Base-by-base conservation (phyloP, 2,888 invertebrate genomes). In the Scelioninae gen. 1 region DNA sequence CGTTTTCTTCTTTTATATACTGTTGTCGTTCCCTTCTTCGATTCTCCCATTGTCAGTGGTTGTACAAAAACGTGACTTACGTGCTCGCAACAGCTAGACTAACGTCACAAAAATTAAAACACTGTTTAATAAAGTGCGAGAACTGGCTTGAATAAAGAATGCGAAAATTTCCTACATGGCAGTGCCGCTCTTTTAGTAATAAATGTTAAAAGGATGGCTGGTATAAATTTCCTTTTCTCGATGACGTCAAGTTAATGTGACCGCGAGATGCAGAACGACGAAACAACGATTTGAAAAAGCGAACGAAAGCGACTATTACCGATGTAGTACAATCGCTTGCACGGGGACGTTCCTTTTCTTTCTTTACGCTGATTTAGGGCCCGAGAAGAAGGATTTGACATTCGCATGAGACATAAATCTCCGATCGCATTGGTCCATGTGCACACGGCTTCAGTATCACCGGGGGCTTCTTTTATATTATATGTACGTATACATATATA, bases 31-130 rank as follows among this genome's bases (percentile, higher is more conserved):
- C n/a, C n/a, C n/a, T n/a, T n/a, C n/a, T n/a, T n/a, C n/a, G n/a
- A n/a, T n/a, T n/a, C n/a, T n/a, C n/a, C n/a, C n/a, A n/a, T n/a
- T n/a, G n/a, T n/a, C n/a, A n/a, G n/a, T n/a, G n/a, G n/a, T n/a
- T n/a, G n/a, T n/a, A n/a, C n/a, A 80, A 68, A 84, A 74, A 72
- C 74, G 83, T 87, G 87, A 88, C 88, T 89, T 87, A 86, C 86
- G 87, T 88, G 87, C 87, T n/a, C n/a, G 31, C 40, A 23, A 34
- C 65, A 23, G 23, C n/a, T 60, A 23, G 29, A 0, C 43, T 11
- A 34, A 55, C 31, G 55, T 55, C 34, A 31, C 47, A 34, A 34
- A 56, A 69, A 71, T 58, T 58, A 58, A 71, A 58, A 31, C 38
- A 13, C 55, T 55, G 47, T 47, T 29, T 47, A 58, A 71, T 60